These are phyloP conservation scores for Urocolius indicus DNA, from an alignment of 2,113 vertebrate species.

Conservation along the genomic window DNA sequence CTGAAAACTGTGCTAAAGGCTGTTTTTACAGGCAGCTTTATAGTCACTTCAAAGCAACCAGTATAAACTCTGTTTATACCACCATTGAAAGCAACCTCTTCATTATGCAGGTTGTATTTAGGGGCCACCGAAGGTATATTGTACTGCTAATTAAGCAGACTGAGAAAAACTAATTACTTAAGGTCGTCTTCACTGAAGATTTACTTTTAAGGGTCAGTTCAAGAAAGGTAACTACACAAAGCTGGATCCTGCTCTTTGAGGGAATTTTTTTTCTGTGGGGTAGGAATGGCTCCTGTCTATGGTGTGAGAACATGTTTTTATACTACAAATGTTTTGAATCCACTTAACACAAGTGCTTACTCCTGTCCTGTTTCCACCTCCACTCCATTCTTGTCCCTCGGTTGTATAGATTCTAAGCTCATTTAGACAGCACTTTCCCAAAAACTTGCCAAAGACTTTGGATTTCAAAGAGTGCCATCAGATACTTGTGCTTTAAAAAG, in stretches of 20 bases:
- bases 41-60: neutral
- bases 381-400: neutral
- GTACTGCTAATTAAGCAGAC: neutral
- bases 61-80: neutral
- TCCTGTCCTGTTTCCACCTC: neutral
- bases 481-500: neutral
- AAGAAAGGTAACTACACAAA: neutral
- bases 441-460: neutral
- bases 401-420: neutral
- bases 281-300: neutral
- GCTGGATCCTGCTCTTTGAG: neutral
- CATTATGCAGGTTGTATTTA: neutral
- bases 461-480: neutral
- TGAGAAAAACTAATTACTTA: neutral
- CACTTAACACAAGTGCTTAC: neutral
- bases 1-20: neutral
- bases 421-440: neutral
- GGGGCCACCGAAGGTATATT: neutral
- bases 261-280: neutral
- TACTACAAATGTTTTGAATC: neutral
- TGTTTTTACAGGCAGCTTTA: neutral
- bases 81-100: neutral
- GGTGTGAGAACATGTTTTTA: neutral
- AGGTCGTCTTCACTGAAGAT: neutral
- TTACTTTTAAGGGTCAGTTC: neutral